Base-by-base conservation (phyloP, 2,113 vertebrate genomes). In the Podilymbus podiceps region DNA sequence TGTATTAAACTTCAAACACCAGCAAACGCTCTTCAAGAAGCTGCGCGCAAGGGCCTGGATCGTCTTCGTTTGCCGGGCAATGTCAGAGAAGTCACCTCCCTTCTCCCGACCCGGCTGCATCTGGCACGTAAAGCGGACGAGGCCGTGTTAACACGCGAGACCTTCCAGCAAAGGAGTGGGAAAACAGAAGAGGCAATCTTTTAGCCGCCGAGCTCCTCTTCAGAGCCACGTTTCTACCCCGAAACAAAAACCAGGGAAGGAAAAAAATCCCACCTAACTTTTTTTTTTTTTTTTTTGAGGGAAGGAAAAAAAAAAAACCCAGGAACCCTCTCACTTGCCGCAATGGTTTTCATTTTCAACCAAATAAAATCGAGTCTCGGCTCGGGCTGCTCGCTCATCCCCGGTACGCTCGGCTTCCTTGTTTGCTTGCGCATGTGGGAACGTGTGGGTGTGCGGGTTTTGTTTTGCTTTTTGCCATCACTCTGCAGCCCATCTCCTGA, bases 301-400 rank as follows among this genome's bases (percentile, higher is more conserved):
- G 28, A 19, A 7, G 19, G 20, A 24, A 25, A 11, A 2, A 9
- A 30, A 53, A 40, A 53, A 53, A 78, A 68, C 44, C 82, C 8
- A 50, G 59, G 55, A 85, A 42, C 49, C 68, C 76, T 87, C 73
- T 40, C 3, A 2, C 62, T 60, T 11, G 50, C 85, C 42, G 2
- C 89, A 71, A n/a, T 4, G 72, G 85, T 73, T 96, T 95, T 92
- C 81, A n/a, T 95, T 84, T 93, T 60, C 91, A 74, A 85, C 82
- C 91, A 58, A 73, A 77, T 14, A 12, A 69, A 91, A 52, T 2
- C 1, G 3, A 76, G 72, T 3, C 62, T 38, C 8, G 1, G 1
- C 90, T 55, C 63, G 1, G 44, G 77, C 71, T 49, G 53, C 81
- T 68, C 35, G 58, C 47, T 63, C 3, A 11, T 28, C 85, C 64